Evolutionary conservation across 2,113 vertebrate genomes (phyloP).

Genomic region (Sinosuthora webbiana): DNA sequence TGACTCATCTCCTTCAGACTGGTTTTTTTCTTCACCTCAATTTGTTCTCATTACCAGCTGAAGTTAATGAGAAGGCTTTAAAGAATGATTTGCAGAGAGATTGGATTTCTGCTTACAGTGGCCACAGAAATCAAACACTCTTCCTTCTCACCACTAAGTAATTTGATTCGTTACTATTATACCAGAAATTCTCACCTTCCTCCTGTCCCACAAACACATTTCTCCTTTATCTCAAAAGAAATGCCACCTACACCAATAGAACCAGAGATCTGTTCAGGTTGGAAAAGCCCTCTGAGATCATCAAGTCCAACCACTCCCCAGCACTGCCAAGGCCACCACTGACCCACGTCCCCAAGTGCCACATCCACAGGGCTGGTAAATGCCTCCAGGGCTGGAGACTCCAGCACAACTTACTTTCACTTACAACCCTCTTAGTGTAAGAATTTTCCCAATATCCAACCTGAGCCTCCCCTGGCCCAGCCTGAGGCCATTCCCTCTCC

Average conservation of each 20-base stretch:
- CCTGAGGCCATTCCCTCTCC: fast-evolving
- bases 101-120: constrained; percentile 36
- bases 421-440: background rate
- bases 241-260: background rate
- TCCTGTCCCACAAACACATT: background rate
- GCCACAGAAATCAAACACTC: constrained; percentile 23
- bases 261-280: background rate
- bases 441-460: background rate
- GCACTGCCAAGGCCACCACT: background rate
- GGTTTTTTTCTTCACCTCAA: constrained; percentile 71
- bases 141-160: background rate
- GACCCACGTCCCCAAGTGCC: too few species aligned
- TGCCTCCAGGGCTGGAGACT: background rate
- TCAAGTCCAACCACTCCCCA: fast-evolving
- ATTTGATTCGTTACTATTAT: background rate
- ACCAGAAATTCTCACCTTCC: background rate
- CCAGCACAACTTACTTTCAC: background rate
- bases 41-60: constrained; percentile 77
- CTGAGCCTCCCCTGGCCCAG: background rate
- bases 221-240: background rate
- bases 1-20: constrained; percentile 73
- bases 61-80: constrained; percentile 73
- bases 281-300: background rate
- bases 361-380: background rate
- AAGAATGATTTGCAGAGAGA: constrained; percentile 70